These are phyloP conservation scores for Eretmochelys imbricata DNA, from an alignment of 2,113 vertebrate species.

Conservation along the genomic window DNA sequence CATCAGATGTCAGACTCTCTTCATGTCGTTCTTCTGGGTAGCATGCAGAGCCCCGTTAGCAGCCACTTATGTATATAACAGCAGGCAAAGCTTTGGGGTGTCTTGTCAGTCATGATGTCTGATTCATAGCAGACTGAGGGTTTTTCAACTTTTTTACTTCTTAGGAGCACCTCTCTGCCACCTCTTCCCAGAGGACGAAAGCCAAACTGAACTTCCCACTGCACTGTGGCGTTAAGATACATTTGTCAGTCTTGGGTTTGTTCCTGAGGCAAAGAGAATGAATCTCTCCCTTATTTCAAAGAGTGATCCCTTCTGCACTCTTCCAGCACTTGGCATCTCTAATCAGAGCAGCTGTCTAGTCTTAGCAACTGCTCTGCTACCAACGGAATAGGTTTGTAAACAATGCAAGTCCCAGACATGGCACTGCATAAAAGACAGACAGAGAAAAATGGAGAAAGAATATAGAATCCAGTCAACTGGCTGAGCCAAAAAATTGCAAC, in stretches of 20 bases:
- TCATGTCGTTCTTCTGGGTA: neutral
- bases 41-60: neutral
- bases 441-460: neutral
- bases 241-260: neutral
- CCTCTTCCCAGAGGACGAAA: neutral
- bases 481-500: neutral
- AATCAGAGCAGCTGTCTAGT: neutral
- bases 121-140: neutral
- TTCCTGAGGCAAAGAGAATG: neutral
- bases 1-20: neutral
- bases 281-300: constrained; percentile 1
- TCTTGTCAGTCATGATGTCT: neutral
- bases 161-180: neutral
- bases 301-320: neutral
- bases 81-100: constrained; percentile 2
- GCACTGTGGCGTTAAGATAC: neutral
- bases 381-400: neutral
- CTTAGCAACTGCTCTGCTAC: rapidly evolving
- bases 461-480: rapidly evolving
- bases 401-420: neutral
- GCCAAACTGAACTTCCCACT: neutral
- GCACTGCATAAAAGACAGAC: rapidly evolving
- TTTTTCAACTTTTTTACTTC: neutral
- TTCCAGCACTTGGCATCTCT: neutral
- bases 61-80: neutral